phyloP scores from a whole-genome alignment of 2,888 invertebrate species.

The Netelia virgata region DNA sequence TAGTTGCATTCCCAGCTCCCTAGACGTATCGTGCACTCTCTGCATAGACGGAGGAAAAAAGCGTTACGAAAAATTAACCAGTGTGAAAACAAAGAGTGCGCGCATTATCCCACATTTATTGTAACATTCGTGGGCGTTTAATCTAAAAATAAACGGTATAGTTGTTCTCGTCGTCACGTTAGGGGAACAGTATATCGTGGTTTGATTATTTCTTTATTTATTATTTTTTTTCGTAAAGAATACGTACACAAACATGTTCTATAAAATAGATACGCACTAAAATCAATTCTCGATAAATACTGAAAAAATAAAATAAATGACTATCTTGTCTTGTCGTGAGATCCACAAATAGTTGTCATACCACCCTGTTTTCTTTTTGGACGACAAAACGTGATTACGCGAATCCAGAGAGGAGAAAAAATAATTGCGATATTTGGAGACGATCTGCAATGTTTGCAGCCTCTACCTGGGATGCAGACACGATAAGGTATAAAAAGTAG shows the following conservation, averaged over 20 bases:
- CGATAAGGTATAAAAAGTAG: constrained; percentile 61
- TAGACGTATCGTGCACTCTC: constrained; percentile 30
- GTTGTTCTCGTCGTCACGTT: not conserved
- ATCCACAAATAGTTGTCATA: not conserved
- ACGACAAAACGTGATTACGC: not conserved
- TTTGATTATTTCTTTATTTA: not conserved
- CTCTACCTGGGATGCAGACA: constrained; percentile 70
- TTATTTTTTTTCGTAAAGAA: not conserved
- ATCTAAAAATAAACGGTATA: not conserved
- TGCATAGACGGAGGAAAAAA: not conserved
- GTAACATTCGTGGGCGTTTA: not conserved
- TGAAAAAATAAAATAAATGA: constrained; percentile 7
- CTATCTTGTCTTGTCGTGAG: not conserved
- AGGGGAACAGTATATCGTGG: not conserved
- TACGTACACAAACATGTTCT: not conserved
- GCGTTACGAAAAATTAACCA: constrained; percentile 14
- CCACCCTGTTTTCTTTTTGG: not conserved
- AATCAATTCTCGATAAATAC: not conserved
- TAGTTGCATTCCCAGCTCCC: constrained; percentile 49
- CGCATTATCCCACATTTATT: not conserved
- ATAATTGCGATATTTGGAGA: constrained; percentile 4
- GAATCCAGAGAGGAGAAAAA: not conserved
- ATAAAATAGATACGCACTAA: not conserved
- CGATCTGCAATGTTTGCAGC: constrained; percentile 69
- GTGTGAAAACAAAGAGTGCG: not conserved